Evolutionary conservation across 2,113 vertebrate species (phyloP), one percentile per base, ranked within the genome.

Genomic region (Pagrus major): DNA sequence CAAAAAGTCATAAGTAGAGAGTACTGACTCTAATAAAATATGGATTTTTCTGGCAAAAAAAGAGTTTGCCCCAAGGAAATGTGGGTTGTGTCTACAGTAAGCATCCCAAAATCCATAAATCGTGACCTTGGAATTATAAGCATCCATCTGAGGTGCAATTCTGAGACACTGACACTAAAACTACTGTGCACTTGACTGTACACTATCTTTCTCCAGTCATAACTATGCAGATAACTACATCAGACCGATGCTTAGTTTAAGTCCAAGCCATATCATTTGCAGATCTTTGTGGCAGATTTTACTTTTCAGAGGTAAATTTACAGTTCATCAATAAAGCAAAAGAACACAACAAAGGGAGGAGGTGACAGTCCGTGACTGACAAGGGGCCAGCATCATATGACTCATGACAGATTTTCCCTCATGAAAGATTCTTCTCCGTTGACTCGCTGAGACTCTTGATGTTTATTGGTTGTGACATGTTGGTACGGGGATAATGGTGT

Each of bases 11-110:
- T 27, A 88, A 82, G 59, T 9, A 68, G 21, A 63, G 20, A 85
- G 41, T 68, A 79, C 67, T 72, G 85, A 59, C 71, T 77, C 72
- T 76, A 76, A 88, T 80, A 88, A 86, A 85, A 84, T 81, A 90
- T 85, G 44, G 75, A 84, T 89, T 86, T 71, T 74, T 82, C 37
- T 61, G 33, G 70, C 54, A 49, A 47, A 83, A 74, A 83, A 73
- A 67, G 67, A 39, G 5, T 81, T 77, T 66, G 47, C 70, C 78
- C 47, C 20, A 14, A 84, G 83, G 31, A 69, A 61, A 69, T 80
- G 56, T 42, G 27, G 79, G 42, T 55, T 70, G 74, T 73, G 52
- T 76, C 76, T 52, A 41, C 42, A 72, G 29, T 2, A 20, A 71
- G 59, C 61, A 82, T 61, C 60, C 58, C n/a, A 46, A 81, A 73